Base-by-base conservation (phyloP, 2,113 vertebrate genomes). In the Crotophaga sulcirostris region DNA sequence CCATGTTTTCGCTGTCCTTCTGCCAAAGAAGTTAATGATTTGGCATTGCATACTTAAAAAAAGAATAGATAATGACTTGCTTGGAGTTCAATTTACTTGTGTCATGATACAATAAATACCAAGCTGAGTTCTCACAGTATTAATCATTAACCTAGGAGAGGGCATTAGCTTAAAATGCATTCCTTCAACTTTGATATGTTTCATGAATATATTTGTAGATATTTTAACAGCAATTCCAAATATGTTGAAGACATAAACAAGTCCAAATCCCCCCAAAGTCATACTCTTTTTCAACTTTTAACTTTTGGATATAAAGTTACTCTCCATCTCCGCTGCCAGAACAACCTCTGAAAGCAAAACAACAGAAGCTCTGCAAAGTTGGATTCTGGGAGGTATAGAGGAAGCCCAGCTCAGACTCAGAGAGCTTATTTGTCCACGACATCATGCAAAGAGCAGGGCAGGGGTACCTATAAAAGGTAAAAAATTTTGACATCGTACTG, bases 21-120 rank as follows among this genome's bases (percentile, higher is more conserved):
- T 60, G 75, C 49, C 64, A 75, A 79, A 75, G 16, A 70, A 86
- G 87, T 97, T 95, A 96, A 95, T 95, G 17, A 94, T 94, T 92
- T 75, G 76, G 58, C 19, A 68, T 25, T 81, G 29, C 38, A 68
- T 31, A 13, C 24, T 75, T 68, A 31, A 60, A 75, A 49, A 38
- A 60, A 91, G 63, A 58, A 74, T 2, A 94, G 55, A 93, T 74
- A 90, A 93, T 80, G 4, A 83, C 55, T 94, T 85, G 62, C 81
- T 93, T 87, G 51, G 24, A 83, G 70, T 87, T 51, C 60, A 87
- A 93, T 95, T 95, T 95, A 83, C n/a, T 89, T 82, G 45, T 96
- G 63, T 74, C 89, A 80, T 68, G 69, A 91, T 83, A 91, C 68
- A 84, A 44, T 67, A 83, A 94, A 87, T 67, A 83, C 51, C 78